phyloP scores from a whole-genome alignment of 1,140 invertebrate genomes.

The Dinoponera quadriceps region DNA sequence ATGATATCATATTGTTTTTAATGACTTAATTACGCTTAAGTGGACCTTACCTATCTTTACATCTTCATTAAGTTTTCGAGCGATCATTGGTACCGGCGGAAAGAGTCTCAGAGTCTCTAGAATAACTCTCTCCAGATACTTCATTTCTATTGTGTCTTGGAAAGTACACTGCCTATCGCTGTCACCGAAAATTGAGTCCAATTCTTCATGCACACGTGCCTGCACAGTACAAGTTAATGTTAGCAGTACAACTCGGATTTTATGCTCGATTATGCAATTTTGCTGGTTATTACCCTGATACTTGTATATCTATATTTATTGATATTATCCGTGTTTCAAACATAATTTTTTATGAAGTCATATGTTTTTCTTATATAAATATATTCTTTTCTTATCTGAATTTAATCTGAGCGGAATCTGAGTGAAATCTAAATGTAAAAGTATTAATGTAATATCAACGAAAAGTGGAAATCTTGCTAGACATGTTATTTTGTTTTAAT shows the following conservation, averaged over 20 bases:
- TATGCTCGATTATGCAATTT: too few relatives aligned
- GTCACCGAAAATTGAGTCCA: slow-evolving; percentile 91
- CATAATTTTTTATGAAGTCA: too few relatives aligned
- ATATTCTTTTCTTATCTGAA: too few relatives aligned
- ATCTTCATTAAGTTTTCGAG: slow-evolving; percentile 90
- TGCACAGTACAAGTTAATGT: not conserved
- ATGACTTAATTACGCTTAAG: slow-evolving; percentile 72
- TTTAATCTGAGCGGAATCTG: too few relatives aligned
- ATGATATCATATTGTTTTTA: not conserved
- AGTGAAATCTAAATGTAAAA: too few relatives aligned
- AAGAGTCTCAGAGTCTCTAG: slow-evolving; percentile 92
- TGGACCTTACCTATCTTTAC: slow-evolving; percentile 88
- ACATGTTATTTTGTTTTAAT: too few relatives aligned
- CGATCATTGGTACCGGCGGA: slow-evolving; percentile 93
- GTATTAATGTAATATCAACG: too few relatives aligned
- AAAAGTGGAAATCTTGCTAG: too few relatives aligned
- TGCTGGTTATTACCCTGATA: too few relatives aligned
- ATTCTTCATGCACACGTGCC: slow-evolving; percentile 86
- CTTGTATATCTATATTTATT: too few relatives aligned
- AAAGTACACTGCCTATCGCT: slow-evolving; percentile 91
- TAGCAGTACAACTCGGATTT: not conserved
- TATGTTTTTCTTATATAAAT: too few relatives aligned
- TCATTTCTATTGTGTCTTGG: slow-evolving; percentile 93
- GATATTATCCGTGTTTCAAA: too few relatives aligned
- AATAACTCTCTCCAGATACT: slow-evolving; percentile 93